phyloP scores from a whole-genome alignment of 2,113 vertebrate genomes.

The Grammomys dolichurus region DNA sequence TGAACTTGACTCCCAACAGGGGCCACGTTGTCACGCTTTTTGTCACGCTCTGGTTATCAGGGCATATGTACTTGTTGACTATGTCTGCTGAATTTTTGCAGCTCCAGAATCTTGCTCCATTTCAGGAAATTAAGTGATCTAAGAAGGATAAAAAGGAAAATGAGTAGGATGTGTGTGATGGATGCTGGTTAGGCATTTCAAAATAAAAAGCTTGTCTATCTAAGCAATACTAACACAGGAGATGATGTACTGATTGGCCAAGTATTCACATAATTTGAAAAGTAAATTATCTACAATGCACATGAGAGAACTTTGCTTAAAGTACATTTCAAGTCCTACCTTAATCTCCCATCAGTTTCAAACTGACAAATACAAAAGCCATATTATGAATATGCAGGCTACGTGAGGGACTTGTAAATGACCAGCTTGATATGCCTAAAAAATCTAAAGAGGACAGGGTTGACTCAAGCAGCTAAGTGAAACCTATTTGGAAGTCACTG shows the following conservation, averaged over 20 bases:
- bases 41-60: neutral
- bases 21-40: neutral
- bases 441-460: neutral
- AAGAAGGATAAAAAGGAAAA: neutral
- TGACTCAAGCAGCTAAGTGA: neutral
- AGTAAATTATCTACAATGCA: neutral
- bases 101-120: neutral
- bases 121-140: neutral
- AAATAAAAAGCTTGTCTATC: neutral
- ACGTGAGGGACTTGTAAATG: neutral
- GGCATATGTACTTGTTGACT: neutral
- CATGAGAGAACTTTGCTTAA: neutral
- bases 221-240: neutral
- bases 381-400: neutral
- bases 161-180: neutral
- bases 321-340: neutral
- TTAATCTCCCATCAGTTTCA: neutral
- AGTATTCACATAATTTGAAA: neutral
- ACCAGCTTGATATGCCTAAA: neutral
- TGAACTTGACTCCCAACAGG: neutral
- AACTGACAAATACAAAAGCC: neutral
- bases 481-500: neutral
- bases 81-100: neutral
- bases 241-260: neutral
- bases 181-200: neutral